Conservation (phyloP, 1,140 invertebrate genomes). For the Lucilia sericata region DNA sequence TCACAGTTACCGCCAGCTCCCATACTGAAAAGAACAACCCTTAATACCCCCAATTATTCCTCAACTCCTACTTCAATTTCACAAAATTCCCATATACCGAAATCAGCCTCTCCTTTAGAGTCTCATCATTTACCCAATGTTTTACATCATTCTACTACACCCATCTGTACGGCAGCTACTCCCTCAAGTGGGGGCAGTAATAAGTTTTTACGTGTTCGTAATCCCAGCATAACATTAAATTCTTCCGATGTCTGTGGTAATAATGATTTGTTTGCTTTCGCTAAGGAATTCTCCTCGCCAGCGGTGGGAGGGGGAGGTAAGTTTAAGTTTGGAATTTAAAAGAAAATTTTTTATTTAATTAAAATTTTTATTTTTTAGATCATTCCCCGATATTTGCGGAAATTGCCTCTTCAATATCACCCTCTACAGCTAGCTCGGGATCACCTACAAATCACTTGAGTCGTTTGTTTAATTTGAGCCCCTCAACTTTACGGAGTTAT, state of each 20-base stretch:
- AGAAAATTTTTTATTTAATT: neutral
- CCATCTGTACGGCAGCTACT: constrained; percentile 30
- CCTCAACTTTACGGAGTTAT: constrained; percentile 61
- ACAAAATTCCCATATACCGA: constrained; percentile 52
- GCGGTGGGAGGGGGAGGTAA: constrained; percentile 57
- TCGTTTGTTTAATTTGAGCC: constrained; percentile 62
- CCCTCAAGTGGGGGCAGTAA: constrained; percentile 46
- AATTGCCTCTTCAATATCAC: constrained; percentile 52
- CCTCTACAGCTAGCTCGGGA: constrained; percentile 50
- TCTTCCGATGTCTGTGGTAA: constrained; percentile 63
- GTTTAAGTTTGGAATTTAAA: constrained; percentile 5
- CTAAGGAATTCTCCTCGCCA: constrained; percentile 63
- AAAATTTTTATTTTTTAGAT: constrained; percentile 50
- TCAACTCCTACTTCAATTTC: neutral
- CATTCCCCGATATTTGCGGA: constrained; percentile 63
- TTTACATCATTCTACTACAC: constrained; percentile 20
- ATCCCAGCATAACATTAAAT: constrained; percentile 62
- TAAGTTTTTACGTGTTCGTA: constrained; percentile 60
- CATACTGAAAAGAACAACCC: constrained; percentile 54
- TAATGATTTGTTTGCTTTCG: constrained; percentile 63
- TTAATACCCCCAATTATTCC: neutral
- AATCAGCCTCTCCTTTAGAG: constrained; percentile 62
- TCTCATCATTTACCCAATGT: constrained; percentile 64
- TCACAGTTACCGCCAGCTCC: constrained; percentile 64
- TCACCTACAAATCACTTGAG: constrained; percentile 60